These are phyloP conservation scores for Harlomillsia oculata DNA, from an alignment of 1,140 invertebrate genomes.

Conservation along the genomic window DNA sequence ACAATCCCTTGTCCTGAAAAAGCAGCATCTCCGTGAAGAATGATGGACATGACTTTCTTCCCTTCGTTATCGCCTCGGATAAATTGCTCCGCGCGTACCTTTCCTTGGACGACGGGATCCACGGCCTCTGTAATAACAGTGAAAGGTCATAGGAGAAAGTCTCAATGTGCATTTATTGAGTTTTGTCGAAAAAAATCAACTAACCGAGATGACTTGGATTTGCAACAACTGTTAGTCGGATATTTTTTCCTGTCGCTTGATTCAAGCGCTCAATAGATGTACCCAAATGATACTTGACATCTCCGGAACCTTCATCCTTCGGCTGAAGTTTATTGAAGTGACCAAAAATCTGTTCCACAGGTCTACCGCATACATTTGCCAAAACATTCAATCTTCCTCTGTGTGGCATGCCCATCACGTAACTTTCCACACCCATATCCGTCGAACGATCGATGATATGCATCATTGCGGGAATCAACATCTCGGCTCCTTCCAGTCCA, in stretches of 20 bases:
- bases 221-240: slow-evolving; percentile 80
- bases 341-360: slow-evolving; percentile 92
- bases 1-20: slow-evolving; percentile 97
- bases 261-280: slow-evolving; percentile 96
- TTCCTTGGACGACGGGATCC: slow-evolving; percentile 93
- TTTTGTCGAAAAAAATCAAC: neutral
- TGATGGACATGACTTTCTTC: slow-evolving; percentile 89
- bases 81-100: slow-evolving; percentile 94
- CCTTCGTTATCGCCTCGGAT: slow-evolving; percentile 93
- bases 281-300: slow-evolving; percentile 99
- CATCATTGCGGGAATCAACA: slow-evolving; percentile 97
- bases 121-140: slow-evolving; percentile 63
- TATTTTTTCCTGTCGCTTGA: slow-evolving; percentile 93
- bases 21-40: slow-evolving; percentile 97
- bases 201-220: slow-evolving; percentile 33
- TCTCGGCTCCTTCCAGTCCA: slow-evolving; percentile 97
- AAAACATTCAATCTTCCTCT: slow-evolving; percentile 94
- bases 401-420: slow-evolving; percentile 99
- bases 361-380: slow-evolving; percentile 96
- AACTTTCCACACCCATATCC: slow-evolving; percentile 86
- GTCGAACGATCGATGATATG: slow-evolving; percentile 95
- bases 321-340: slow-evolving; percentile 96
- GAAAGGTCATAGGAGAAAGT: neutral
- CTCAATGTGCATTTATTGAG: neutral
- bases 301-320: slow-evolving; percentile 95